Evolutionary conservation across 2,888 invertebrate genomes (phyloP), one percentile per base, ranked within the genome.

Genomic region (Sepioteuthis lessoniana): DNA sequence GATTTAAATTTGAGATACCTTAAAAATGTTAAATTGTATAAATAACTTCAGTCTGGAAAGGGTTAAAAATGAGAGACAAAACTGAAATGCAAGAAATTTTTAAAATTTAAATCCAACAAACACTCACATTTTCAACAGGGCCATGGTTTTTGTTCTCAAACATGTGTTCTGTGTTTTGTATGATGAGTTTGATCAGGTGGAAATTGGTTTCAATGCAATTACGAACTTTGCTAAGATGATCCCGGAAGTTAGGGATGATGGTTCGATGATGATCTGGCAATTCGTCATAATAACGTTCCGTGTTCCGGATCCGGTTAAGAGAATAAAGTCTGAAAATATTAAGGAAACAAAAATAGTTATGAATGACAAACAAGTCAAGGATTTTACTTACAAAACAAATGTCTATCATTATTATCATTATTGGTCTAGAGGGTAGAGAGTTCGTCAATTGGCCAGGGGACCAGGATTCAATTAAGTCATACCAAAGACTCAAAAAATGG

Each of bases 101-200:
- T 28, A 60, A 90, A 90, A 19, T 37, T 38, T 31, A 42, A 21
- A 4, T 21, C 38, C 10, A 0, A 25, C 8, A 3, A n/a, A 8
- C 7, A 50, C 93, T 93, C 46, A 93, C 93, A 93, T 93, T 93
- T 93, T 93, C 93, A 35, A 93, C 50, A 16, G 93, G 93, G 31
- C 94, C 95, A 94, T 96, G 96, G 94, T 96, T 96, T 93, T 96
- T 98, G 97, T 98, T 99, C 97, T 98, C 98, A 97, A 99, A 99
- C 97, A 99, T 98, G 76, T 98, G 98, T 93, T 98, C 98, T n/a
- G 98, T 98, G 97, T 98, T 98, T 96, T 98, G 98, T 91, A 98
- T 98, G 91, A 99, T 98, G 46, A 98, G 97, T 94, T 98, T 98
- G 76, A 98, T 97, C 95, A 98, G 97, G 95, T 98, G 97, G 94